Conservation (phyloP, 2,888 invertebrate genomes). For the Nymphalis urticae region DNA sequence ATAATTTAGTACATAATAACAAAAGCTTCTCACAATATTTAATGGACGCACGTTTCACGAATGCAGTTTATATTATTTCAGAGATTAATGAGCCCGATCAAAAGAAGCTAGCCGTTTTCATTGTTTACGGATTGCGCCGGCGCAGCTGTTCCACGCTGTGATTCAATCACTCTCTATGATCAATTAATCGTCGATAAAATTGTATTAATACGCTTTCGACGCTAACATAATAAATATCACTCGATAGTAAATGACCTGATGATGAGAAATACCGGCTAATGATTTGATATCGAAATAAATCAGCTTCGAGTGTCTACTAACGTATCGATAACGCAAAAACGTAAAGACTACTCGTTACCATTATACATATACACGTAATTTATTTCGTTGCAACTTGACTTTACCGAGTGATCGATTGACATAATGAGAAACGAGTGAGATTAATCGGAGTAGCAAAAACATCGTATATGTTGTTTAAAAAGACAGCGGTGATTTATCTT, state of each 20-base stretch:
- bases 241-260: background rate
- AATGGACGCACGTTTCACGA: slow-evolving; percentile 26
- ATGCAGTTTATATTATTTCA: slow-evolving; percentile 40
- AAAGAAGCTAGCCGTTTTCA: slow-evolving; percentile 44
- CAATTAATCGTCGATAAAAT: background rate
- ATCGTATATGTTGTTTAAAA: slow-evolving; percentile 19
- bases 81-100: slow-evolving; percentile 41
- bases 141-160: slow-evolving; percentile 6
- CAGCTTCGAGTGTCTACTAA: background rate
- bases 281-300: slow-evolving; percentile 5
- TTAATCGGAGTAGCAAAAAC: slow-evolving; percentile 6
- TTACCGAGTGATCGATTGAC: slow-evolving; percentile 10
- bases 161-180: slow-evolving; percentile 7
- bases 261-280: slow-evolving; percentile 3
- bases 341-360: background rate
- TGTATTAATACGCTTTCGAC: slow-evolving; percentile 2
- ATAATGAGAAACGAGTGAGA: slow-evolving; percentile 17
- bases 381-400: slow-evolving; percentile 1
- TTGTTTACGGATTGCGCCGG: slow-evolving; percentile 40
- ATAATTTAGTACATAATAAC: background rate
- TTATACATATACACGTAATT: slow-evolving; percentile 9
- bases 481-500: slow-evolving; percentile 21
- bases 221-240: slow-evolving; percentile 8
- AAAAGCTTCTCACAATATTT: slow-evolving; percentile 2
- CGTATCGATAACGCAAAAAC: background rate